Conservation (phyloP, 2,797 vertebrate species). For the Enteromius radiatus region DNA sequence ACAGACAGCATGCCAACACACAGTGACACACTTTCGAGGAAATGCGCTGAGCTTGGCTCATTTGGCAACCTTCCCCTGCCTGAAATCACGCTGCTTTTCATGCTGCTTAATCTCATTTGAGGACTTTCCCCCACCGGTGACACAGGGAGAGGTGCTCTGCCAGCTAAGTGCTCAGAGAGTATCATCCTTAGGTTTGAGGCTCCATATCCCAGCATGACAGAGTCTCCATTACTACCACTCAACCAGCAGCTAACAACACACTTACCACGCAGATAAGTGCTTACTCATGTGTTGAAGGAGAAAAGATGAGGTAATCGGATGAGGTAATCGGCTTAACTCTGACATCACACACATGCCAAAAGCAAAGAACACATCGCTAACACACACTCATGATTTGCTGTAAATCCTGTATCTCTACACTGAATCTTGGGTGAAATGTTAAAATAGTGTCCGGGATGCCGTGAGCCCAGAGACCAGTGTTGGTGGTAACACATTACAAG, state of each 20-base stretch:
- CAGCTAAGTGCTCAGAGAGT: conserved; percentile 31
- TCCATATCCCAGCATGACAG: conserved; percentile 31
- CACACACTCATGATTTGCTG: not conserved
- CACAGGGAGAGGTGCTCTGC: conserved; percentile 28
- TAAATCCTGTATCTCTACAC: not conserved
- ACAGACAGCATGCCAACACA: conserved; percentile 16
- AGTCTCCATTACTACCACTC: conserved; percentile 35
- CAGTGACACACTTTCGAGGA: conserved; percentile 4
- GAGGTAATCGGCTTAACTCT: not conserved
- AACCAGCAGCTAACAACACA: conserved; percentile 64
- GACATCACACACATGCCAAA: not conserved
- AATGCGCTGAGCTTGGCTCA: conserved; percentile 48
- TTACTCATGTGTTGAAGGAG: conserved; percentile 54
- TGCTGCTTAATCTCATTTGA: conserved; percentile 67
- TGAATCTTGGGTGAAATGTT: too few relatives aligned
- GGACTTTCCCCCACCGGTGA: conserved; percentile 50
- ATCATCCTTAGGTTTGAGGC: conserved; percentile 3
- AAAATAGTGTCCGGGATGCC: too few relatives aligned
- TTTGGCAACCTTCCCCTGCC: conserved; percentile 41
- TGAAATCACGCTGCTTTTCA: conserved; percentile 64
- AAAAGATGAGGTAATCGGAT: not conserved
- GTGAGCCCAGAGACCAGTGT: too few relatives aligned
- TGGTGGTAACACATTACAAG: too few relatives aligned
- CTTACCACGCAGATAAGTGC: conserved; percentile 58
- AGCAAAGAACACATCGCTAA: not conserved